Evolutionary conservation across 1,140 invertebrate species (phyloP).

Genomic region (Caligus rogercresseyi): DNA sequence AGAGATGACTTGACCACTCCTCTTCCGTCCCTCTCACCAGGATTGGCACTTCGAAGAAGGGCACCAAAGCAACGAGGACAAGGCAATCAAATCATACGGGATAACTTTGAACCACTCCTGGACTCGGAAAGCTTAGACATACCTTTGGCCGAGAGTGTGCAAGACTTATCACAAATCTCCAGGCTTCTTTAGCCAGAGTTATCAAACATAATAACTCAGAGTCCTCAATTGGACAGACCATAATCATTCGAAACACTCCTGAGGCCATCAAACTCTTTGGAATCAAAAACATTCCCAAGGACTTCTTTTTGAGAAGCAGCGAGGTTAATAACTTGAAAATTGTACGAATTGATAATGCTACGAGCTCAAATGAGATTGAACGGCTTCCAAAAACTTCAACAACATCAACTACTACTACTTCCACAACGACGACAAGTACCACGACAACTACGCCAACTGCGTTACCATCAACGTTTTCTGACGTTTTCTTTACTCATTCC

Average conservation of each 20-base stretch:
- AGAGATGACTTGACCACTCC: background rate
- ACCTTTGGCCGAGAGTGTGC: background rate
- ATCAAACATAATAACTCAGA: slow-evolving; percentile 11
- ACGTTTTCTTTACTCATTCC: background rate
- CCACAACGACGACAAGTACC: background rate
- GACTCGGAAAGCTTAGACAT: background rate
- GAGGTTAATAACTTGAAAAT: background rate
- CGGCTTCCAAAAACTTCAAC: background rate
- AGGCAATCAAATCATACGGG: background rate
- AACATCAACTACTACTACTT: background rate
- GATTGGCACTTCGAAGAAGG: background rate
- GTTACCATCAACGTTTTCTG: background rate
- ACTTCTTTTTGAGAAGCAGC: background rate
- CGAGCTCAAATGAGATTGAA: background rate
- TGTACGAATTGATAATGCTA: background rate
- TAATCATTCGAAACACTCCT: slow-evolving; percentile 10
- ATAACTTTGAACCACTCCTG: background rate
- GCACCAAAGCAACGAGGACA: background rate
- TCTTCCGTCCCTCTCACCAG: background rate
- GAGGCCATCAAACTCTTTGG: slow-evolving; percentile 14
- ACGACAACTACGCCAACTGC: background rate
- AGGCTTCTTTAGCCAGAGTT: slow-evolving; percentile 5
- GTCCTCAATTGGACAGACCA: background rate
- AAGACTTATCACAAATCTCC: background rate
- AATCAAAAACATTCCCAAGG: slow-evolving; percentile 15